Evolutionary conservation across 2,888 invertebrate species (phyloP).

Genomic region (Tetrapedia diversipes): DNA sequence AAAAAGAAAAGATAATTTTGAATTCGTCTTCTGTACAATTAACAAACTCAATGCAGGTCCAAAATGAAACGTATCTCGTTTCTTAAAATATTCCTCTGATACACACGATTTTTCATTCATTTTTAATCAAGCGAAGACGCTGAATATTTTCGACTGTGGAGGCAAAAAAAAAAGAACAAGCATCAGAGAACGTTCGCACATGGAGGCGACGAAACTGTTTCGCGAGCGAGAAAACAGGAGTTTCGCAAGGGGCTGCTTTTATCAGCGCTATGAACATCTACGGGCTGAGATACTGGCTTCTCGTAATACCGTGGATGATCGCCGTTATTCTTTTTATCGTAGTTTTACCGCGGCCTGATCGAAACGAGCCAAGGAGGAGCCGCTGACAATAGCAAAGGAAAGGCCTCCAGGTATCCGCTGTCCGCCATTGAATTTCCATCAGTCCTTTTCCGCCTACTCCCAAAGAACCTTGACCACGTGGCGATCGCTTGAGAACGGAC

Average conservation of each 20-base stretch:
- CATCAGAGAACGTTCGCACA: conserved; percentile 28
- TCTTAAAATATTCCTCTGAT: too few species aligned
- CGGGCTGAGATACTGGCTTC: conserved; percentile 50
- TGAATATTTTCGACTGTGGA: conserved; percentile 7
- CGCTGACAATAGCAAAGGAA: conserved; percentile 44
- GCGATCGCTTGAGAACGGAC: conserved; percentile 10
- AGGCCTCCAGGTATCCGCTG: conserved; percentile 5
- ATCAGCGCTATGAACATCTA: conserved; percentile 60
- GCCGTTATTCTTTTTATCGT: conserved; percentile 65
- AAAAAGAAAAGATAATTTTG: too few species aligned
- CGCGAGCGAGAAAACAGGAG: conserved; percentile 36
- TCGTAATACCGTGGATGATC: conserved; percentile 62
- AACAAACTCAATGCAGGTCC: too few species aligned
- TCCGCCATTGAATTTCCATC: conserved; percentile 55
- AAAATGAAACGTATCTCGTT: too few species aligned
- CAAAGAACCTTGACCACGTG: conserved; percentile 34
- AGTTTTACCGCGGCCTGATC: conserved; percentile 37
- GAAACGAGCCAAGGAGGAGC: conserved; percentile 40
- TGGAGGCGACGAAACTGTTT: conserved; percentile 16
- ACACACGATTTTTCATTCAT: too few species aligned
- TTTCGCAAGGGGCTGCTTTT: conserved; percentile 46
- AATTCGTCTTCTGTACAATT: too few species aligned
- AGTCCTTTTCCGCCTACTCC: conserved; percentile 21
- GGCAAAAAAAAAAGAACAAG: conserved; percentile 12
- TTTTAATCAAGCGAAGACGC: too few species aligned